Base-by-base conservation (phyloP, 2,797 vertebrate species). In the Thalassophryne amazonica region DNA sequence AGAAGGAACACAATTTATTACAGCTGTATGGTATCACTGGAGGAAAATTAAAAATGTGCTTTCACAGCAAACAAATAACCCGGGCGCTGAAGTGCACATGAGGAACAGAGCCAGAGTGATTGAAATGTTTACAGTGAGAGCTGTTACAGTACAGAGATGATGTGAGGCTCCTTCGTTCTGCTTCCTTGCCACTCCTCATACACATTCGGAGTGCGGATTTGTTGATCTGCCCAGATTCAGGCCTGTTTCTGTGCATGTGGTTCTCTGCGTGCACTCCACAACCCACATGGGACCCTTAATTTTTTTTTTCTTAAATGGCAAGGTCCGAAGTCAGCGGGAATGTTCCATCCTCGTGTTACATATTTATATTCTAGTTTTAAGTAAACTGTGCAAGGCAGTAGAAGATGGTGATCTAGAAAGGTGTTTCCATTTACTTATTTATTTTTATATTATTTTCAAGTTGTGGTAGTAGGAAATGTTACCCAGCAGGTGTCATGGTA, bases 381-480 rank as follows among this genome's bases (percentile, higher is more conserved):
- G 85, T 86, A 88, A 85, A 88, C 68, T 75, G 84, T 86, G 88
- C 83, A 89, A 91, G 89, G 90, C 90, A 89, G 82, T 87, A 76
- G 65, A 67, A 60, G 75, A 88, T 77, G 76, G 74, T 80, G 77
- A 77, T 70, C 69, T 62, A 74, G 78, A 70, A 72, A 85, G 80
- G 80, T 87, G 42, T 61, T 38, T 48, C 25, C 14, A 20, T 22
- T 33, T 48, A 38, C 59, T 34, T 12, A 9, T 60, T 65, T 53
- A 41, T 34, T 29, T 49, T 33, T 40, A 22, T 33, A 49, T 50
- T 30, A 17, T 25, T 46, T 23, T 47, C 2, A 14, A 25, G 22
- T 38, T 11, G 21, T 9, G 20, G 18, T 17, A 34, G 18, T 41
- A 55, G 52, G 40, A 57, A n/a, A n/a, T n/a, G n/a, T n/a, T n/a